phyloP scores from a whole-genome alignment of 2,888 invertebrate species.

The Vanessa cardui region DNA sequence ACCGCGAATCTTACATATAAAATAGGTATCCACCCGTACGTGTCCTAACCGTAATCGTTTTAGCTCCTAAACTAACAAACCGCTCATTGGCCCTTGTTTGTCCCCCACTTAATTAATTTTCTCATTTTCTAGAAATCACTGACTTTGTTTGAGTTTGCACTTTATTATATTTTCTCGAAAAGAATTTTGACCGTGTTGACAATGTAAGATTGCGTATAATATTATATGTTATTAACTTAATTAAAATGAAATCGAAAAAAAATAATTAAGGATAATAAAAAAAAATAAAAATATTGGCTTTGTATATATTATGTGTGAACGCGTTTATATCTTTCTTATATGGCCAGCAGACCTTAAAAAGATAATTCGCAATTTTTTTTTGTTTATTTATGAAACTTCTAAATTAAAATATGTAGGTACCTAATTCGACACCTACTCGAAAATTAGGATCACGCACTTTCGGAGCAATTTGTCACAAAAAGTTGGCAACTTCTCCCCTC shows the following conservation, averaged over 20 bases:
- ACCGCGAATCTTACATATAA: conserved; percentile 35
- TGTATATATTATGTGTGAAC: too few species aligned
- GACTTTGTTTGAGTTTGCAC: conserved; percentile 12
- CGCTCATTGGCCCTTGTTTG: conserved; percentile 62
- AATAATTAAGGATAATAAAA: too few species aligned
- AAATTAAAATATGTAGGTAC: conserved; percentile 22
- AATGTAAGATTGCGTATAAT: too few species aligned
- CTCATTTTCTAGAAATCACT: conserved; percentile 64
- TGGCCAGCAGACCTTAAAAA: too few species aligned
- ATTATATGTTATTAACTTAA: too few species aligned
- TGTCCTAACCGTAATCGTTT: conserved; percentile 38
- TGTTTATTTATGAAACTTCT: conserved; percentile 9
- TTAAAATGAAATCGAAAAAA: too few species aligned
- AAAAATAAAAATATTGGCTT: too few species aligned
- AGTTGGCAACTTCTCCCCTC: conserved; percentile 72
- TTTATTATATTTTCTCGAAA: too few species aligned
- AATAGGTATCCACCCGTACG: conserved; percentile 12
- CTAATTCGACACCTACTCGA: conserved; percentile 40
- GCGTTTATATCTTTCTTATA: too few species aligned
- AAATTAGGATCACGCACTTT: conserved; percentile 69
- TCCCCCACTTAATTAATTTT: conserved; percentile 76
- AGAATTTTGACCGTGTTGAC: too few species aligned
- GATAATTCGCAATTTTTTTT: too few species aligned
- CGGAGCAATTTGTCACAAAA: conserved; percentile 80
- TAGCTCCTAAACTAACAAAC: conserved; percentile 68